phyloP scores from a whole-genome alignment of 2,888 invertebrate genomes.

The Monopis laevigella region DNA sequence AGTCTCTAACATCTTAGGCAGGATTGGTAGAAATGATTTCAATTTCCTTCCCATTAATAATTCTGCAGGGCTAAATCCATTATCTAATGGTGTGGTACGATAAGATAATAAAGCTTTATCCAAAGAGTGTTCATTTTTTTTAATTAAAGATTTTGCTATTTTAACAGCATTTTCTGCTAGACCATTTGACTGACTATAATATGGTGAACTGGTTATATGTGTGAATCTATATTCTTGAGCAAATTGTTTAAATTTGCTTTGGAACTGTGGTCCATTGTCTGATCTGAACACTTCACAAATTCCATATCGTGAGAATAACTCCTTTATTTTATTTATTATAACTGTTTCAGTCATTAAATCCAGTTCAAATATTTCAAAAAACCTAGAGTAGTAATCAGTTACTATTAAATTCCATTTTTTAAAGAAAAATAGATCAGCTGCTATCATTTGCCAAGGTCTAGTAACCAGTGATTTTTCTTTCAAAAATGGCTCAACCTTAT shows the following conservation, averaged over 20 bases:
- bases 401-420: constrained; percentile 14
- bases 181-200: constrained; percentile 6
- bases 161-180: constrained; percentile 8
- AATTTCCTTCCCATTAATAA: constrained; percentile 5
- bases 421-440: constrained; percentile 11
- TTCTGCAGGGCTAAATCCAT: constrained; percentile 8
- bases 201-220: constrained; percentile 7
- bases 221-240: constrained; percentile 1
- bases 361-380: constrained; percentile 13
- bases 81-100: constrained; percentile 3
- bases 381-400: constrained; percentile 13
- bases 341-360: neutral
- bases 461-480: neutral
- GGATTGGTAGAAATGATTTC: constrained; percentile 1
- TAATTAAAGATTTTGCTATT: constrained; percentile 7
- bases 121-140: constrained; percentile 1
- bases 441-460: constrained; percentile 10
- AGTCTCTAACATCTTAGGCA: neutral
- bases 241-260: constrained; percentile 10
- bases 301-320: constrained; percentile 13
- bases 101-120: constrained; percentile 6
- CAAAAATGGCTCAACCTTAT: constrained; percentile 1
- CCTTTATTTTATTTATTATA: constrained; percentile 8
- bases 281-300: constrained; percentile 12
- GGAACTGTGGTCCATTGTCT: constrained; percentile 14